Base-by-base conservation (phyloP, 1,140 invertebrate genomes). In the Maniola jurtina region DNA sequence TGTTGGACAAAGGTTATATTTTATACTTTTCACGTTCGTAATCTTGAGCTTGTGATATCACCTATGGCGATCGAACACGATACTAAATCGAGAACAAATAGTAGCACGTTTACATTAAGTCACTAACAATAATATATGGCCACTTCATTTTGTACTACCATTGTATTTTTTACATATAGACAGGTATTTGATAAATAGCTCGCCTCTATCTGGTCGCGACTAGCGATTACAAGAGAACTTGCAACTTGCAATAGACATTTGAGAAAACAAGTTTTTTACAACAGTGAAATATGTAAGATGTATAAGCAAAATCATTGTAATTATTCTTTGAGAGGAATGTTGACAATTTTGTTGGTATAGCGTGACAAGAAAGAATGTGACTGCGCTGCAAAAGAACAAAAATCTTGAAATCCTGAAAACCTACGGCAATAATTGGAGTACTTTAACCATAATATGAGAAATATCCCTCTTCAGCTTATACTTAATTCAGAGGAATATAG, bases 101-200 rank as follows among this genome's bases (percentile, higher is more conserved):
- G 75, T 77, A 71, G 8, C 14, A 56, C 64, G 56, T 73, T 75
- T 72, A 73, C 52, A 55, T 55, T 75, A 77, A 71, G 59, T 66
- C 67, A 68, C 68, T 77, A 75, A 76, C 69, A 76, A 76, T 78
- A 80, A 80, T 80, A 80, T 75, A 77, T 74, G 72, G 64, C 69
- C 76, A 67, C 70, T 72, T 75, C 75, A 71, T 79, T 73, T 69
- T 45, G 70, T 64, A 70, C 61, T 66, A 61, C 71, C 63, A 80
- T 80, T 80, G 77, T 80, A 59, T 80, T 80, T 77, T 80, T 77
- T 77, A 76, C 72, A 66, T 68, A 72, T 68, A 75, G 68, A 58
- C 70, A 72, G 52, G 64, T 72, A 68, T 71, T 76, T 77, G 75
- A 80, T 77, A 79, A 76, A 79, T 80, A 75, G 70, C 62, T 57